phyloP scores from a whole-genome alignment of 2,888 invertebrate species.

The Eucriotettix oculatus region DNA sequence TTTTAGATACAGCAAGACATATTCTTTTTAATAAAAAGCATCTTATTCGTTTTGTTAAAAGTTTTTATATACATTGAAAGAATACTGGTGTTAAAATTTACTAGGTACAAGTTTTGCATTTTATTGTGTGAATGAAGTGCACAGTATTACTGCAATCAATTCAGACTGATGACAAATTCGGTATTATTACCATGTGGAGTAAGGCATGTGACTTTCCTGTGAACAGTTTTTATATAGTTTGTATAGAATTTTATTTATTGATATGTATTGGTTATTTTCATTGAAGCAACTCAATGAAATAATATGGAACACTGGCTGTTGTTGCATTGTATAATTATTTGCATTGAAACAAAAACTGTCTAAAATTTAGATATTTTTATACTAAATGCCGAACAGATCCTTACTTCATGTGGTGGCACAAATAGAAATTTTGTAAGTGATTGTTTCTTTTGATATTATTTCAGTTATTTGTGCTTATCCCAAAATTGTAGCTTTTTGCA shows the following conservation, averaged over 20 bases:
- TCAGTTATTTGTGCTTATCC: no score
- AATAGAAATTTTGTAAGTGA: neutral
- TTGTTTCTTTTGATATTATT: no score
- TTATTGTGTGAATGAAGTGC: neutral
- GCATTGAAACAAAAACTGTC: conserved; percentile 4
- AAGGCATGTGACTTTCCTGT: conserved; percentile 4
- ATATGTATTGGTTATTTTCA: neutral
- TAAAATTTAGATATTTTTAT: conserved; percentile 11
- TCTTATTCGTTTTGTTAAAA: neutral
- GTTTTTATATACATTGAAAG: neutral
- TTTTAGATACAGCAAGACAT: neutral
- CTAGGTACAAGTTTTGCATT: neutral
- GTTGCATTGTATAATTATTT: conserved; percentile 3
- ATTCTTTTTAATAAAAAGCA: neutral
- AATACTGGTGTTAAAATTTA: neutral
- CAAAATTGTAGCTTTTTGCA: no score
- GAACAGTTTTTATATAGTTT: neutral
- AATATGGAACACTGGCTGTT: neutral
- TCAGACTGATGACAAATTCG: neutral
- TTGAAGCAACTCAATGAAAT: neutral
- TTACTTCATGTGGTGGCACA: conserved; percentile 10
- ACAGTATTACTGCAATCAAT: neutral
- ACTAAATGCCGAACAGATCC: conserved; percentile 5
- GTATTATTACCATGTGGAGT: conserved; percentile 9
- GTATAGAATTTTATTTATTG: neutral